phyloP scores from a whole-genome alignment of 2,797 vertebrate genomes.

The Tachyglossus aculeatus region DNA sequence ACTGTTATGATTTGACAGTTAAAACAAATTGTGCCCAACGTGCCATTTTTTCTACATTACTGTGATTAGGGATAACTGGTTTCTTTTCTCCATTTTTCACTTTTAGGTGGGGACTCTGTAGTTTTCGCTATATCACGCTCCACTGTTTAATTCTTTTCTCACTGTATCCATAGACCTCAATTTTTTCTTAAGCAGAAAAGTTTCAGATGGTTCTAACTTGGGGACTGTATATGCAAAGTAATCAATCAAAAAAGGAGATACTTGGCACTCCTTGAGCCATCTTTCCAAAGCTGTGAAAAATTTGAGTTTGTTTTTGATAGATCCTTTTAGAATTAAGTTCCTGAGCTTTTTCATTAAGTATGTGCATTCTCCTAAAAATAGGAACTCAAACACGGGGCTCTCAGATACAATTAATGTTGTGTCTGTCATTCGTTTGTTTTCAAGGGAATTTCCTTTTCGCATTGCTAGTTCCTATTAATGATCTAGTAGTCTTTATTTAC shows the following conservation, averaged over 20 bases:
- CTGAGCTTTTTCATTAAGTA: background rate
- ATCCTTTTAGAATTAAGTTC: constrained; percentile 30
- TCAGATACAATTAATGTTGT: background rate
- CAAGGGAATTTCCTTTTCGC: background rate
- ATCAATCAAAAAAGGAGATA: too few species aligned
- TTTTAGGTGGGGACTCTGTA: constrained; percentile 5
- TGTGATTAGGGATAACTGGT: constrained; percentile 59
- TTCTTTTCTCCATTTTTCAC: constrained; percentile 29
- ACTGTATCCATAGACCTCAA: too few species aligned
- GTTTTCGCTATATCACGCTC: too few species aligned
- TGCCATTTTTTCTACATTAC: constrained; percentile 62
- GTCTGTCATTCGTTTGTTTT: constrained; percentile 20
- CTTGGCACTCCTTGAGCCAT: constrained; percentile 24
- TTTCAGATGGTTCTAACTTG: constrained; percentile 21
- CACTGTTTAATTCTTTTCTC: too few species aligned
- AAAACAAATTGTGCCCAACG: constrained; percentile 48
- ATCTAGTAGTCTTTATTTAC: background rate
- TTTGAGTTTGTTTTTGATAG: constrained; percentile 34
- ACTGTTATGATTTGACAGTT: constrained; percentile 58
- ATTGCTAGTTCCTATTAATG: background rate
- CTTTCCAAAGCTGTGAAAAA: constrained; percentile 43
- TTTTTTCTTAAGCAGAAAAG: too few species aligned
- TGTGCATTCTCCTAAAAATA: background rate
- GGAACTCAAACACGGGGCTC: background rate
- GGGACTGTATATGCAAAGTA: too few species aligned